Evolutionary conservation across 2,113 vertebrate species (phyloP).

Genomic region (Pseudopodoces humilis): DNA sequence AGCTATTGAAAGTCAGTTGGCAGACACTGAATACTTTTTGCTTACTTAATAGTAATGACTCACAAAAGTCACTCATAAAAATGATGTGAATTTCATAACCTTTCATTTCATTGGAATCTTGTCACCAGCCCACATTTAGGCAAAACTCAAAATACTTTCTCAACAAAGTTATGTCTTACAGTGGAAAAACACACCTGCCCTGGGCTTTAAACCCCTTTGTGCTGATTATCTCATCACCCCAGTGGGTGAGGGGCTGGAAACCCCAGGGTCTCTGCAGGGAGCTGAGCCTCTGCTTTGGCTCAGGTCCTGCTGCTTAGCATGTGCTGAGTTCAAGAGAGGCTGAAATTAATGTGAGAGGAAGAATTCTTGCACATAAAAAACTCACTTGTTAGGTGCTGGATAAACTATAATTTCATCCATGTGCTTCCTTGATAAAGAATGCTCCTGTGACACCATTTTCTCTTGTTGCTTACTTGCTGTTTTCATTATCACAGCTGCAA

Average conservation of each 20-base stretch:
- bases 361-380: not conserved
- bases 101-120: not conserved
- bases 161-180: not conserved
- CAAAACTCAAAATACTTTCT: not conserved
- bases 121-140: not conserved
- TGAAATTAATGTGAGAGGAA: not conserved
- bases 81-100: not conserved
- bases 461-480: rapidly evolving
- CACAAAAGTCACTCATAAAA: not conserved
- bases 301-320: not conserved
- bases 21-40: not conserved
- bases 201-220: not conserved
- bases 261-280: rapidly evolving
- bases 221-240: rapidly evolving
- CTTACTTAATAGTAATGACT: not conserved
- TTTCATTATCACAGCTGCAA: not conserved
- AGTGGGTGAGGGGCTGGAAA: not conserved
- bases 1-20: not conserved
- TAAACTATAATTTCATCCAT: not conserved
- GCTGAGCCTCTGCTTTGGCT: not conserved
- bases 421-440: not conserved
- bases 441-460: not conserved
- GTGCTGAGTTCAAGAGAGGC: not conserved
- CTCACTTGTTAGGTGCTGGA: rapidly evolving
- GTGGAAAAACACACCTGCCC: not conserved